Base-by-base conservation (phyloP, 1,140 invertebrate genomes). In the Cephus cinctus region DNA sequence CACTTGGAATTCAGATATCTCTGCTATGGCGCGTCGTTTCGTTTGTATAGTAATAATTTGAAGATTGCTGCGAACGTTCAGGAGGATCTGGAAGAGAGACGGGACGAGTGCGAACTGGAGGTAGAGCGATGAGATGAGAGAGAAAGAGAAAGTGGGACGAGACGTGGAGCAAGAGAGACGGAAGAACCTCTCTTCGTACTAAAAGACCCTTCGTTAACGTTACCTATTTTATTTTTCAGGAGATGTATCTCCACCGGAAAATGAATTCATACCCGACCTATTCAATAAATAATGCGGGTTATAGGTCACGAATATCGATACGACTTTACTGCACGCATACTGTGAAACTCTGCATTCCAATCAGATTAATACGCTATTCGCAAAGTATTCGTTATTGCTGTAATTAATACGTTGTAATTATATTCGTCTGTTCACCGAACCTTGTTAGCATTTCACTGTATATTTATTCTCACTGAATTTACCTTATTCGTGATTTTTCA, bases 161-260 rank as follows among this genome's bases (percentile, higher is more conserved):
- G 16, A 21, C 30, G 21, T 21, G 31, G 12, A 45, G 25, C 21
- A 43, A n/a, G 41, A 16, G 32, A 15, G 32, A 31, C 25, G 32
- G 41, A 43, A 43, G 32, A 43, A 30, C 32, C 32, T 43, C 15
- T 25, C 41, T 31, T 43, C 41, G 18, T 43, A 43, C 32, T 43
- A 31, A 31, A 43, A 40, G 20, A 40, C 5, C 25, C 4, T 23
- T 42, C 12, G 4, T 25, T 4, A 18, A 16, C 16, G 21, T 16
- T 16, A 6, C 18, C 11, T 5, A 19, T 14, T 21, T 42, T 19
- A 42, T 22, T 21, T 11, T 42, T 2, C 39, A 1, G 3, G 23
- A 15, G 18, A 42, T 14, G 35, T 38, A 38, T 38, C 6, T 11
- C 35, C n/a, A 14, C 6, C 20, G 21, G 3, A 8, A 42, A 42